A percentile compares a stretch with the other conserved stretches of the same genome.
Evolutionary conservation across 2,797 vertebrate genomes (phyloP).

Genomic region (Pseudochaenichthys georgianus): DNA sequence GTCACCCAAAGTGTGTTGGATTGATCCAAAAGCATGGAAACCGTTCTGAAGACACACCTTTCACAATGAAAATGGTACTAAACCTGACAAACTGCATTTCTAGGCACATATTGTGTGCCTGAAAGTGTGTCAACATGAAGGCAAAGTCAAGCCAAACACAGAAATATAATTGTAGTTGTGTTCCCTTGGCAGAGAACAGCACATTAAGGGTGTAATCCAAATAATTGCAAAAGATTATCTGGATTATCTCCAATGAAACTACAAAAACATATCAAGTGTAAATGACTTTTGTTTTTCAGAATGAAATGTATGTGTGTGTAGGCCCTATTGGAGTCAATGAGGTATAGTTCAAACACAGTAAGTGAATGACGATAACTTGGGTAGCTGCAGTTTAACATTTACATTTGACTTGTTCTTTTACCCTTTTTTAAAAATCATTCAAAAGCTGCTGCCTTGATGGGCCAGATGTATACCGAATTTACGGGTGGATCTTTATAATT

Average conservation of each 20-base stretch:
- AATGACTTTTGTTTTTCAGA: too few species aligned
- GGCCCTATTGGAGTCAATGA: too few species aligned
- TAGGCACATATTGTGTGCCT: background rate
- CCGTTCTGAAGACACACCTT: background rate
- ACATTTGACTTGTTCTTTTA: background rate
- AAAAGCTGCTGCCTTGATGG: background rate
- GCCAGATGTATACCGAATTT: background rate
- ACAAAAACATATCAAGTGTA: background rate
- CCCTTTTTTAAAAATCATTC: background rate
- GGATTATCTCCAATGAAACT: background rate
- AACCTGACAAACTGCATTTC: background rate
- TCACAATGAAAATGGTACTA: background rate
- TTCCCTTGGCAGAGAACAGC: background rate
- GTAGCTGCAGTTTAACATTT: background rate
- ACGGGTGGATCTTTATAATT: background rate
- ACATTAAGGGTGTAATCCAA: background rate
- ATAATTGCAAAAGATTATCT: background rate
- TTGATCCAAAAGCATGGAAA: background rate
- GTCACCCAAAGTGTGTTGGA: conserved; percentile 12
- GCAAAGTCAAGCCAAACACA: conserved; percentile 5
- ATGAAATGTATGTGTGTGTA: too few species aligned
- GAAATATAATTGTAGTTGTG: background rate
- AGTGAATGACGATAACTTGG: background rate
- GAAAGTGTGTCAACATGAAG: background rate
- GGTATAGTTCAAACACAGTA: too few species aligned